A percentile compares a stretch with the other conserved stretches of the same genome.
phyloP scores from a whole-genome alignment of 2,113 vertebrate genomes.

The Grus americana region DNA sequence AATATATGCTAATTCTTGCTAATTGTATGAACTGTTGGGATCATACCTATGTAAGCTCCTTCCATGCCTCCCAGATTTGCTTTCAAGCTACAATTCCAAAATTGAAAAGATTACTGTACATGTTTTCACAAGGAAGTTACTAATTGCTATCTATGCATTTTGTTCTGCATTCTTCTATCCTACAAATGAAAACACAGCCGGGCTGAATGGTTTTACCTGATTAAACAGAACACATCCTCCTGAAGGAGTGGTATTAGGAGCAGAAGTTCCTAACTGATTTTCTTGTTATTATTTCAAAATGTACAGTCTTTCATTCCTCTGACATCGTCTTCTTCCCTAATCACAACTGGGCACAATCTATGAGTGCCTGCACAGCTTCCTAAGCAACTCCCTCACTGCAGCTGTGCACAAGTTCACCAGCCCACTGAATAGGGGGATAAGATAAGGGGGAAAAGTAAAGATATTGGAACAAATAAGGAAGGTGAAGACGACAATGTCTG shows the following conservation, averaged over 20 bases:
- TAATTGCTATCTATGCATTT: background rate
- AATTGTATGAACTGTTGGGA: background rate
- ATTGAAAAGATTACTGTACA: background rate
- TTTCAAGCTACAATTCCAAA: background rate
- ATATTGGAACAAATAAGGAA: background rate
- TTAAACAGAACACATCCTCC: background rate
- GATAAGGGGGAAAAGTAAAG: background rate
- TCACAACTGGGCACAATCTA: background rate
- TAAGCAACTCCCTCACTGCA: background rate
- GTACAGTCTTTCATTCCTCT: too few species aligned
- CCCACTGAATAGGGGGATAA: background rate
- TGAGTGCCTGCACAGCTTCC: background rate
- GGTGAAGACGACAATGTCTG: background rate
- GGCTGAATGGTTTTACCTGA: background rate
- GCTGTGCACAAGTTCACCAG: background rate
- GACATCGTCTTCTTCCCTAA: background rate
- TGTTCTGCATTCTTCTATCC: background rate
- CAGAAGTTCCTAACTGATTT: background rate
- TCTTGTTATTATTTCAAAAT: background rate
- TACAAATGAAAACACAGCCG: background rate
- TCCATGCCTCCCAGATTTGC: background rate
- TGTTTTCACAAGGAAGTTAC: background rate
- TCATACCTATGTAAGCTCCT: background rate
- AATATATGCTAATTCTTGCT: conserved; percentile 23
- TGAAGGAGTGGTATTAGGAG: background rate